Conservation (phyloP, 2,888 invertebrate genomes). For the Dioctria linearis region DNA sequence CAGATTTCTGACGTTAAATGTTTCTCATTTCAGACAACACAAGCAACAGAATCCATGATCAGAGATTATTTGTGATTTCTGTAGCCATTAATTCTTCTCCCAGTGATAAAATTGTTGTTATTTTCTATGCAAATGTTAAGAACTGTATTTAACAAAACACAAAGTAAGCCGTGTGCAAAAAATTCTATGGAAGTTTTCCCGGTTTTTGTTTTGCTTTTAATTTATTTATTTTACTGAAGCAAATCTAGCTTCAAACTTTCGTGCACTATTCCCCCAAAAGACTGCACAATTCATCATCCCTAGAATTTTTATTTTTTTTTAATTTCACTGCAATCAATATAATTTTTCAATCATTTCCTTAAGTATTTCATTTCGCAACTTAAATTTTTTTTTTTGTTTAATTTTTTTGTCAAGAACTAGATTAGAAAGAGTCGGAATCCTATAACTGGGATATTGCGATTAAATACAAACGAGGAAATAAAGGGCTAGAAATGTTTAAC, state of each 20-base stretch:
- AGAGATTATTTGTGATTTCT: slow-evolving; percentile 48
- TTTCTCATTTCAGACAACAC: slow-evolving; percentile 59
- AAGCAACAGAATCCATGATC: slow-evolving; percentile 58
- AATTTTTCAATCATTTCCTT: slow-evolving; percentile 1
- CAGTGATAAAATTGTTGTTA: slow-evolving; percentile 42
- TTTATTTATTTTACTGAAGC: slow-evolving; percentile 6
- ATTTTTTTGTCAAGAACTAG: slow-evolving; percentile 21
- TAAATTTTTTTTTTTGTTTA: background rate
- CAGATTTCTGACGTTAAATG: slow-evolving; percentile 40
- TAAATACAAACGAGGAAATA: no score
- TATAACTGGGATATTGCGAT: background rate
- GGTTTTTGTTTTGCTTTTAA: slow-evolving; percentile 2
- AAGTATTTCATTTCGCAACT: background rate
- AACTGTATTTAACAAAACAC: slow-evolving; percentile 32
- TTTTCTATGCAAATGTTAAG: slow-evolving; percentile 44
- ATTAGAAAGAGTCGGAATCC: slow-evolving; percentile 36
- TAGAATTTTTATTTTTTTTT: background rate
- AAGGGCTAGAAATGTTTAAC: no score
- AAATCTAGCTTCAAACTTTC: no score
- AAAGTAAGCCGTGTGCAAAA: slow-evolving; percentile 39
- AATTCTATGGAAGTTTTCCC: background rate
- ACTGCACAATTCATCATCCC: background rate
- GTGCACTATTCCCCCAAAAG: background rate
- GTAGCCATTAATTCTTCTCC: slow-evolving; percentile 17
- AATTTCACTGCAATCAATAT: background rate